Base-by-base conservation (phyloP, 2,888 invertebrate genomes). In the Masnerella sp. region DNA sequence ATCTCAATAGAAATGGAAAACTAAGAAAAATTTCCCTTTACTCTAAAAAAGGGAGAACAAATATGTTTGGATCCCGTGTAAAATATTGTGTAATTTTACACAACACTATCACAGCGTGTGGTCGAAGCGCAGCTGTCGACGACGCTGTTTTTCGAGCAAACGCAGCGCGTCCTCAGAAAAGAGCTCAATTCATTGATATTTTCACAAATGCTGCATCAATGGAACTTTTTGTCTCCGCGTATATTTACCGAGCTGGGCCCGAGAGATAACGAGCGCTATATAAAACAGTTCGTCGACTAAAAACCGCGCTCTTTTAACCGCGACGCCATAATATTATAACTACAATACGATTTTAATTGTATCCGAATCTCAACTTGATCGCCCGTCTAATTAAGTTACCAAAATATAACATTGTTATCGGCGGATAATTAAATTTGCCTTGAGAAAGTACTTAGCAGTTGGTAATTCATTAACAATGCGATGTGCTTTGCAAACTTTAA, bases 161-260 rank as follows among this genome's bases (percentile, higher is more conserved):
- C 20, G 12, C 17, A n/a, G n/a, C n/a, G n/a, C 9, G 28, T 7
- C 8, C 40, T 5, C 9, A 20, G 12, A 25, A 59, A 34, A 22
- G 17, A 40, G 32, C 32, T 42, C 30, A 28, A 42, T 54, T 34
- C 47, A 49, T 47, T 61, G 59, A 61, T 38, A 61, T 61, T 47
- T 47, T 59, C 14, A 45, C 34, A 45, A 32, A 34, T 36, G 58
- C 36, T 25, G 11, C 45, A 25, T 36, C 45, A 45, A 59, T 45
- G 45, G 18, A 15, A 25, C 8, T 59, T 59, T 45, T 43, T 56
- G 8, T 42, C 11, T 28, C 18, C 34, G 12, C 8, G 49, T 30
- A n/a, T 18, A 4, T 32, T 38, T 38, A 11, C 17, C 15, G 11
- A 42, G n/a, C n/a, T 42, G 8, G 8, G 38, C 9, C 36, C 14